Base-by-base conservation (phyloP, 2,797 vertebrate genomes). In the Emydoidea blandingii region DNA sequence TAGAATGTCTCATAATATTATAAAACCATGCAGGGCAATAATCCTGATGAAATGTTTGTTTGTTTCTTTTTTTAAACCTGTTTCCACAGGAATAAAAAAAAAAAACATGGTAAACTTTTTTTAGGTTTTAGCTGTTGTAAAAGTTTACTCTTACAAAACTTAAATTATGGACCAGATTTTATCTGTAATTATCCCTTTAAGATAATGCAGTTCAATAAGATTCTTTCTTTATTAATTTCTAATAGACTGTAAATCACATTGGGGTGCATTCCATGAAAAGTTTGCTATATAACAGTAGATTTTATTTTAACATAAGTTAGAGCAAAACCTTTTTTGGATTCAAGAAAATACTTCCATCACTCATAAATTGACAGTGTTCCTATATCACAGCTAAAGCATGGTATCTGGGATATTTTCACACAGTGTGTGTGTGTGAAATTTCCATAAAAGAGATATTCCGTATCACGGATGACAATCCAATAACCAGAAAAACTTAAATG, bases 261-360 rank as follows among this genome's bases (percentile, higher is more conserved):
- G 34, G 93, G 79, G 79, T 83, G n/a, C 1, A 62, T 83, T 90
- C 91, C 80, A 89, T 90, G 18, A 85, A 52, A 92, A 89, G 53
- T 47, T 44, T 44, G 2, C n/a, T 88, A 82, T 12, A 1, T 79
- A 90, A 4, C 1, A 50, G 4, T 68, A 85, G 6, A 2, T 83
- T 92, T 19, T 68, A 49, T 86, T 59, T 6, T 44, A 72, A 2
- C 49, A 1, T 34, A 86, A 47, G 3, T 62, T 68, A 72, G 18
- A 92, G 79, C 2, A 57, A n/a, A 44, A 10, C 0, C 12, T 86
- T n/a, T 56, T 78, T 59, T 47, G 8, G 4, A 79, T 76, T 87
- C 84, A 29, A 91, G 83, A 2, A 88, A 82, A 82, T 21, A 4
- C 12, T 92, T 91, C 3, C 18, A 21, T 92, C 5, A 6, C 3